phyloP scores from a whole-genome alignment of 2,113 vertebrate species.

The Tyto alba region DNA sequence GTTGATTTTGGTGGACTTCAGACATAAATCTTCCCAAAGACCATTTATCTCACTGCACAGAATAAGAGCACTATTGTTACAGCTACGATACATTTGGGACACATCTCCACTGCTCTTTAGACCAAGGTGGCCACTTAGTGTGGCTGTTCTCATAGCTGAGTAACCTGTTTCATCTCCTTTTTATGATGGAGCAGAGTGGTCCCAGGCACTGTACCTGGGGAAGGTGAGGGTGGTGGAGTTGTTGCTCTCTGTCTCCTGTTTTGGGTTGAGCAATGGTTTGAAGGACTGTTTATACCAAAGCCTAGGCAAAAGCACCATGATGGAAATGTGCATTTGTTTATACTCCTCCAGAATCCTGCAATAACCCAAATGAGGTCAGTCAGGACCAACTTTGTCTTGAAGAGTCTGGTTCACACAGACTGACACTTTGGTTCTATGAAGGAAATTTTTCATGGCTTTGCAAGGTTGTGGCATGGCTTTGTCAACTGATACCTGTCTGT shows the following conservation, averaged over 20 bases:
- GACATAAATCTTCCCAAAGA: not conserved
- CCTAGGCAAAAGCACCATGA: not conserved
- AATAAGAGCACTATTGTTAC: not conserved
- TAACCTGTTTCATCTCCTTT: not conserved
- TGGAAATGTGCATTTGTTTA: not conserved
- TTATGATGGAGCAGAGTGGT: not conserved
- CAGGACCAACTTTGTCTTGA: not conserved
- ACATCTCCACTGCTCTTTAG: not conserved
- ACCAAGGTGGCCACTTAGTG: not conserved
- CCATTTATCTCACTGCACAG: not conserved
- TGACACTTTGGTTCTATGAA: rapidly evolving
- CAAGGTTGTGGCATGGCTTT: not conserved
- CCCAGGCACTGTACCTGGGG: not conserved
- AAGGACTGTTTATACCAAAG: not conserved
- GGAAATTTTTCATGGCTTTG: not conserved
- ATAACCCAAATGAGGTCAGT: not conserved
- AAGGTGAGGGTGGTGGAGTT: not conserved
- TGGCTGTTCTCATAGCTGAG: not conserved
- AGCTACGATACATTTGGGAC: not conserved
- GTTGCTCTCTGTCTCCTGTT: not conserved
- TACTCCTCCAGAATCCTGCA: not conserved
- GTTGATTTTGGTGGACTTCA: not conserved
- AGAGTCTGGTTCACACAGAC: not conserved
- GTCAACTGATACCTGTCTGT: not conserved
- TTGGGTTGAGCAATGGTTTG: not conserved